Conservation (phyloP, 1,140 invertebrate species). For the Telenomus remus region DNA sequence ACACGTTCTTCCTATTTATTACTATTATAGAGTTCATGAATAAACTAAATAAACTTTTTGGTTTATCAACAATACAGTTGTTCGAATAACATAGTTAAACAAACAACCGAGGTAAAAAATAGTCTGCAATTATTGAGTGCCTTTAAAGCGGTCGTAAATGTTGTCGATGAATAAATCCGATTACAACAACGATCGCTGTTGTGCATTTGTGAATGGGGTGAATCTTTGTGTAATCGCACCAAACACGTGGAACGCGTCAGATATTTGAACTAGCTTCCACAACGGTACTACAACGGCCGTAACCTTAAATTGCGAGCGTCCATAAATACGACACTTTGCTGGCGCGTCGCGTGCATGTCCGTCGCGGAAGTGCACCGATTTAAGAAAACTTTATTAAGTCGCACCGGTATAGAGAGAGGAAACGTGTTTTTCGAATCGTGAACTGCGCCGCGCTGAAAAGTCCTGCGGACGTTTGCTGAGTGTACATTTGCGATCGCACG, state of each 20-base stretch:
- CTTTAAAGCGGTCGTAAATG: too few species aligned
- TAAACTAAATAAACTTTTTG: too few species aligned
- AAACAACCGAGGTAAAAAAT: too few species aligned
- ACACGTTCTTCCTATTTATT: too few species aligned
- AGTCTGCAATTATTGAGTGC: too few species aligned
- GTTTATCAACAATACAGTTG: too few species aligned
- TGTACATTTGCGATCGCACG: conserved; percentile 33
- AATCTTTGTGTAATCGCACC: conserved; percentile 3
- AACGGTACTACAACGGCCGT: conserved; percentile 11
- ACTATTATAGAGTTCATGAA: too few species aligned
- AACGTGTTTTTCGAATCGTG: conserved; percentile 28
- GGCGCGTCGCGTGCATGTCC: conserved; percentile 25
- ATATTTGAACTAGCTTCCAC: conserved; percentile 19
- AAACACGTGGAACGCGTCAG: conserved; percentile 17
- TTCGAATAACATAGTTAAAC: too few species aligned
- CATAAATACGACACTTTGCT: conserved; percentile 24
- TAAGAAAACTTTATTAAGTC: conserved; percentile 47
- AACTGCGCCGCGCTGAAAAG: conserved; percentile 28
- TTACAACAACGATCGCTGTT: too few species aligned
- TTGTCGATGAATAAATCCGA: too few species aligned
- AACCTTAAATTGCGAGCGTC: conserved; percentile 18
- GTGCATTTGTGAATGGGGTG: too few species aligned
- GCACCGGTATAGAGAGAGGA: conserved; percentile 16
- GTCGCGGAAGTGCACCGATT: conserved; percentile 47
- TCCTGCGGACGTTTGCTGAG: conserved; percentile 14